Evolutionary conservation across 2,113 vertebrate species (phyloP).

Genomic region (Lonchura striata): DNA sequence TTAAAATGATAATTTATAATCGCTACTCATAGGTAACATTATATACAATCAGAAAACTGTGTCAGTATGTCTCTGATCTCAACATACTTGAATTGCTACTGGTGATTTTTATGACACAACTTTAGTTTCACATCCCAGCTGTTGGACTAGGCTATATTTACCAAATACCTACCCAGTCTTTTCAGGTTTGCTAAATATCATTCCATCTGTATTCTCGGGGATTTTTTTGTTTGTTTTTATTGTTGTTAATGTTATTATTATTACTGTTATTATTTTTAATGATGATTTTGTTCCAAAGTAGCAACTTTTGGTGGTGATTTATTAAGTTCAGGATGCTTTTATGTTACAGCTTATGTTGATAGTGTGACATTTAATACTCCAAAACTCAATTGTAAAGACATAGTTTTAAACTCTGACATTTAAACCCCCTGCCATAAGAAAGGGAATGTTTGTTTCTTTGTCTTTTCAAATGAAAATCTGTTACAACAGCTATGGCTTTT

Average conservation of each 20-base stretch:
- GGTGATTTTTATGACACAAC: background rate
- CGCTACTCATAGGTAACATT: background rate
- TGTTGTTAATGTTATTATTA: background rate
- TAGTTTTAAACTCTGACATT: constrained; percentile 1
- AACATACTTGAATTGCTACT: background rate
- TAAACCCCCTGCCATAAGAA: background rate
- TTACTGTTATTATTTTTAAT: background rate
- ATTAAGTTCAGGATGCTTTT: background rate
- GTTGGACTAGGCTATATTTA: background rate
- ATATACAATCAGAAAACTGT: background rate
- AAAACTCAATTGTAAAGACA: constrained; percentile 1
- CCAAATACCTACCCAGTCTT: background rate
- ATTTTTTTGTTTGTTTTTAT: background rate
- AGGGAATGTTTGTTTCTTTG: background rate
- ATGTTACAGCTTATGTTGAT: background rate
- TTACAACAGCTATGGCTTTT: background rate
- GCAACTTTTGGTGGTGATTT: background rate
- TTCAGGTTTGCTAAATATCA: background rate
- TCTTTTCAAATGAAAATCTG: background rate
- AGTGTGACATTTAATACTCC: constrained; percentile 2
- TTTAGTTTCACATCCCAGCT: background rate
- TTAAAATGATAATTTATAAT: background rate
- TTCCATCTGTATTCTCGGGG: background rate
- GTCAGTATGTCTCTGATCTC: background rate
- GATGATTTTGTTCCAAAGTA: background rate